Percentiles rank a stretch among this genome's conserved stretches.
These are phyloP conservation scores for Shinisaurus crocodilurus DNA, from an alignment of 2,113 vertebrate species.

Conservation along the genomic window DNA sequence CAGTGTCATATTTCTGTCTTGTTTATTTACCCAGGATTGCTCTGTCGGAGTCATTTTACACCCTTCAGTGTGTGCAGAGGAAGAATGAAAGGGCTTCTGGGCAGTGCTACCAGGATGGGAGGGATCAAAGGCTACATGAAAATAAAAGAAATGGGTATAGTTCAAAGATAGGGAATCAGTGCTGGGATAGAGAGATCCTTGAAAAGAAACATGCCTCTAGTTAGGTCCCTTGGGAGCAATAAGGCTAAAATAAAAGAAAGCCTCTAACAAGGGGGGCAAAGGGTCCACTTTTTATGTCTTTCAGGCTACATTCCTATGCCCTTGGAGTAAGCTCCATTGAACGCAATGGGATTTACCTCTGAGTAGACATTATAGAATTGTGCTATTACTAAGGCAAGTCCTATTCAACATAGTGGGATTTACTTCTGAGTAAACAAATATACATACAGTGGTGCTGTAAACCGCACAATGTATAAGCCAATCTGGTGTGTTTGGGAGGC, in stretches of 20 bases:
- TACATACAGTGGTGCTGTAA: not conserved
- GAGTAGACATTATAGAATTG: not conserved
- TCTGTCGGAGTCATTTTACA: conserved; percentile 23
- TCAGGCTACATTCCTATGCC: not conserved
- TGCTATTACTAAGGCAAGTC: not conserved
- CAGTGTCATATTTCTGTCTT: conserved; percentile 2
- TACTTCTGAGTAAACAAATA: not conserved
- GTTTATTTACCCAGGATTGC: not conserved
- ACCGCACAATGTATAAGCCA: not conserved
- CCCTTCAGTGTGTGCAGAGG: not conserved
- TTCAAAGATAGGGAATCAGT: not conserved
- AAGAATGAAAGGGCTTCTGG: conserved; percentile 6
- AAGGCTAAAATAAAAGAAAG: not conserved
- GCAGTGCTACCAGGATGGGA: not conserved
- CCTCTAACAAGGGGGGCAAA: not conserved
- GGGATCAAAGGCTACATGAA: not conserved
- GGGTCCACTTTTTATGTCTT: not conserved
- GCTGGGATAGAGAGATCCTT: not conserved
- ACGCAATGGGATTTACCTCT: not conserved
- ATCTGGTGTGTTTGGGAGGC: not conserved
- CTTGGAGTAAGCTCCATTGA: not conserved
- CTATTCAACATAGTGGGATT: not conserved
- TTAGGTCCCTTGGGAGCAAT: not conserved
- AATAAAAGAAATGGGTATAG: conserved; percentile 1
- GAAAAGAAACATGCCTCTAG: not conserved